These are phyloP conservation scores for Serranochromis macrocephalus DNA, from an alignment of 2,113 vertebrate genomes.

Conservation along the genomic window DNA sequence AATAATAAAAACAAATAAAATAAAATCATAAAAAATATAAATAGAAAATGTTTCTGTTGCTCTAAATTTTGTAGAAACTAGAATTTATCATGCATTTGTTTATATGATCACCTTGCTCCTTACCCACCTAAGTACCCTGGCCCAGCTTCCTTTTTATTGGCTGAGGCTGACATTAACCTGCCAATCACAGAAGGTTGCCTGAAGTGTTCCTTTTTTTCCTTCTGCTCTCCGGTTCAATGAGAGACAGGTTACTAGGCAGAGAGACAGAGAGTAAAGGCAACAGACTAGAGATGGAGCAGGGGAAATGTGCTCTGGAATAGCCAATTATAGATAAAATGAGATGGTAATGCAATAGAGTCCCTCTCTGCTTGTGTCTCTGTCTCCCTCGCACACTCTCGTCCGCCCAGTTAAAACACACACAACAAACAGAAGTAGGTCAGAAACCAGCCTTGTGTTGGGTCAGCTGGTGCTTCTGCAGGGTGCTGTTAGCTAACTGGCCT, in stretches of 20 bases:
- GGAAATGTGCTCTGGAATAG: background rate
- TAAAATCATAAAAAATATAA: background rate
- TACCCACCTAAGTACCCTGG: background rate
- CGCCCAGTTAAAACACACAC: background rate
- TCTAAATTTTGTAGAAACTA: background rate
- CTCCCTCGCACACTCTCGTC: background rate
- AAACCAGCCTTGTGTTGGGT: slow-evolving; percentile 6
- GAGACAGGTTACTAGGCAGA: slow-evolving; percentile 27
- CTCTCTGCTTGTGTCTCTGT: background rate
- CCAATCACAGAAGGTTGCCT: slow-evolving; percentile 21
- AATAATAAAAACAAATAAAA: background rate
- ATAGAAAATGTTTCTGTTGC: background rate
- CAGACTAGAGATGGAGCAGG: background rate
- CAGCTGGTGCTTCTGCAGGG: slow-evolving; percentile 40
- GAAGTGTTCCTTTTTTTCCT: background rate
- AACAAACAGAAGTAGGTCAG: slow-evolving; percentile 22
- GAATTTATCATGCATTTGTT: background rate
- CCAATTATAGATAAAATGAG: slow-evolving; percentile 22
- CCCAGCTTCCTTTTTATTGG: slow-evolving; percentile 10
- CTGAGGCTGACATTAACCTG: background rate
- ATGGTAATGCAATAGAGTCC: background rate
- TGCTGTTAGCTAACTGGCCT: background rate
- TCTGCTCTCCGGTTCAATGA: slow-evolving; percentile 15
- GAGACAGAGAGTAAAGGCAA: background rate
- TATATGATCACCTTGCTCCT: background rate